These are phyloP conservation scores for Phoxinus phoxinus DNA, from an alignment of 2,113 vertebrate species.

Conservation along the genomic window DNA sequence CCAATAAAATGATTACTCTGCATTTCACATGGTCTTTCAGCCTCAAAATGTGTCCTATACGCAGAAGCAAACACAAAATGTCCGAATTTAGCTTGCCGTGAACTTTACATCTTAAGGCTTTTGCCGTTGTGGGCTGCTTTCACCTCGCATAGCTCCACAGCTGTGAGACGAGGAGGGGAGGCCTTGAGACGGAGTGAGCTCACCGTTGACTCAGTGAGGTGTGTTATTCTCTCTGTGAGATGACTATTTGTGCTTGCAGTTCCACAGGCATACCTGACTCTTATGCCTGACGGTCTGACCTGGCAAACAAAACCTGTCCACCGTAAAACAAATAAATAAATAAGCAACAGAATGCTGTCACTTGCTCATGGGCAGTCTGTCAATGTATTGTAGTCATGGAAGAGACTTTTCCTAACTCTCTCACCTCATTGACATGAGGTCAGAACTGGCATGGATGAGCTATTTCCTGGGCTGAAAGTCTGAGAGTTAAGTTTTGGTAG, in stretches of 20 bases:
- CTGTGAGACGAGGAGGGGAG: not conserved
- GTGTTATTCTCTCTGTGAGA: slow-evolving; percentile 22
- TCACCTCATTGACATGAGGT: slow-evolving; percentile 7
- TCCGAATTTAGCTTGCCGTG: not conserved
- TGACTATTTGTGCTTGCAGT: not conserved
- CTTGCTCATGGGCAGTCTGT: not conserved
- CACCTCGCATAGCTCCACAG: slow-evolving; percentile 18
- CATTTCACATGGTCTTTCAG: not conserved
- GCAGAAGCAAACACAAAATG: slow-evolving; percentile 7
- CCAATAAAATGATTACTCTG: not conserved
- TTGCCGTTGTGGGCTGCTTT: not conserved
- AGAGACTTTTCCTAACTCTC: not conserved
- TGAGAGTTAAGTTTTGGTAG: not conserved
- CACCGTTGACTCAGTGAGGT: not conserved
- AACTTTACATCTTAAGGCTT: slow-evolving; percentile 9
- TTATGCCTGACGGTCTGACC: slow-evolving; percentile 8
- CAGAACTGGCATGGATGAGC: not conserved
- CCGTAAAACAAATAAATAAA: not conserved
- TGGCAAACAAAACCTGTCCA: not conserved
- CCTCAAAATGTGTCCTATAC: not conserved
- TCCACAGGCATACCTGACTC: slow-evolving; percentile 1
- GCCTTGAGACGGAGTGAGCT: slow-evolving; percentile 5
- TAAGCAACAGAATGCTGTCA: slow-evolving; percentile 17
- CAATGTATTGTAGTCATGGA: slow-evolving; percentile 3
- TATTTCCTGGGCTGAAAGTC: not conserved